Conservation (phyloP, 2,888 invertebrate genomes). For the Laothoe populi region DNA sequence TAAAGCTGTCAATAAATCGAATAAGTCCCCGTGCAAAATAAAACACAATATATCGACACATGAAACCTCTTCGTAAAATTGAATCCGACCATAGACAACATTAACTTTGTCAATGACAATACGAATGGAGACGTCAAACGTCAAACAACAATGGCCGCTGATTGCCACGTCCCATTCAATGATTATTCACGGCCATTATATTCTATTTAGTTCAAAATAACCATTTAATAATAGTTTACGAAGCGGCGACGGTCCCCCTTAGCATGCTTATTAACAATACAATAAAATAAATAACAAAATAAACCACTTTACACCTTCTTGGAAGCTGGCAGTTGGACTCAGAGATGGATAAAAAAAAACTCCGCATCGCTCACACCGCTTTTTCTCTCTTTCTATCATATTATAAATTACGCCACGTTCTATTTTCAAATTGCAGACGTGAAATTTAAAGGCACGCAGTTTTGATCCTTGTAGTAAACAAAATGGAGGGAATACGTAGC, state of each 20-base stretch:
- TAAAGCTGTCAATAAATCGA: conserved; percentile 32
- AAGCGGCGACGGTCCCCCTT: conserved; percentile 67
- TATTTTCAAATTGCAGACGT: conserved; percentile 37
- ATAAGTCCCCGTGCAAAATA: conserved; percentile 35
- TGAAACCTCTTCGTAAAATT: conserved; percentile 24
- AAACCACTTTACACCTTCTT: conserved; percentile 84
- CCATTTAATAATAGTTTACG: conserved; percentile 82
- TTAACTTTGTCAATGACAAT: conserved; percentile 40
- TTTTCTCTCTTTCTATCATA: conserved; percentile 57
- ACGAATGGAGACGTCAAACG: conserved; percentile 76
- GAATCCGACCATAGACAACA: conserved; percentile 24
- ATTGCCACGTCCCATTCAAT: conserved; percentile 75
- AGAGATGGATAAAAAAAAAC: conserved; percentile 47
- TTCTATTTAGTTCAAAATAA: conserved; percentile 85
- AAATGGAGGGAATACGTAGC: neutral
- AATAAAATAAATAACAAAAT: conserved; percentile 83
- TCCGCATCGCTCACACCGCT: conserved; percentile 49
- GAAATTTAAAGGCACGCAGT: conserved; percentile 32
- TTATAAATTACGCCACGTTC: conserved; percentile 60
- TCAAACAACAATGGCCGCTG: conserved; percentile 74
- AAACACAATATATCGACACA: conserved; percentile 30
- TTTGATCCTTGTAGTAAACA: conserved; percentile 38
- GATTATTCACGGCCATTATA: conserved; percentile 83
- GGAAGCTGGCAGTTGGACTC: conserved; percentile 77
- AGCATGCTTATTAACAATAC: conserved; percentile 84